These are phyloP conservation scores for Margaritifera margaritifera DNA, from an alignment of 2,888 invertebrate species.

Conservation along the genomic window DNA sequence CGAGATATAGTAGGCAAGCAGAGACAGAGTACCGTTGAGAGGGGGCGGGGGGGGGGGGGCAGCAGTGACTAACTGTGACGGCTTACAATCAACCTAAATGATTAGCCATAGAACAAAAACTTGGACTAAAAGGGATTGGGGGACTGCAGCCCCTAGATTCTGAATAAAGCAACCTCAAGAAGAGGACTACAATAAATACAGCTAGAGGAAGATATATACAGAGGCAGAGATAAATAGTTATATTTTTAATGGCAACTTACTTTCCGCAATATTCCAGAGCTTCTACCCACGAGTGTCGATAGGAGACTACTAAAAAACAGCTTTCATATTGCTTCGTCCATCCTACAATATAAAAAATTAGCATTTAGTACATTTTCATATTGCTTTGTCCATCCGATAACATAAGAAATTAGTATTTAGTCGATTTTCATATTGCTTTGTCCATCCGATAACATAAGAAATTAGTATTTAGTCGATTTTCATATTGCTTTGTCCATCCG, in stretches of 20 bases:
- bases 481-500: constrained; percentile 34
- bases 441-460: constrained; percentile 26
- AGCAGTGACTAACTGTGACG: no score
- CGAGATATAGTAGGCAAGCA: no score
- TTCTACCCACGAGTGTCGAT: constrained; percentile 30
- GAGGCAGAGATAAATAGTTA: background rate
- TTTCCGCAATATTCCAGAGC: constrained; percentile 37
- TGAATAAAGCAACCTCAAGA: background rate
- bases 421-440: constrained; percentile 21
- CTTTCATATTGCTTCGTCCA: constrained; percentile 29
- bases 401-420: background rate
- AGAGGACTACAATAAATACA: background rate
- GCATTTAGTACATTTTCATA: background rate
- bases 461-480: no score
- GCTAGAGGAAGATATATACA: background rate
- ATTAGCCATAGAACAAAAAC: no score
- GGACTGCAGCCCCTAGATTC: background rate
- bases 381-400: constrained; percentile 32
- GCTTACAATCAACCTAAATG: no score
- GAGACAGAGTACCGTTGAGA: no score
- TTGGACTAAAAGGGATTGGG: no score
- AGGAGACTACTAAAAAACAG: constrained; percentile 34
- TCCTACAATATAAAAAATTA: constrained; percentile 10
- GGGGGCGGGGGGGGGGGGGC: no score
- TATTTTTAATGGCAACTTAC: constrained; percentile 20